Percentiles rank a stretch among this genome's conserved stretches.
phyloP scores from a whole-genome alignment of 2,113 vertebrate genomes.

The Eurystomus gularis region DNA sequence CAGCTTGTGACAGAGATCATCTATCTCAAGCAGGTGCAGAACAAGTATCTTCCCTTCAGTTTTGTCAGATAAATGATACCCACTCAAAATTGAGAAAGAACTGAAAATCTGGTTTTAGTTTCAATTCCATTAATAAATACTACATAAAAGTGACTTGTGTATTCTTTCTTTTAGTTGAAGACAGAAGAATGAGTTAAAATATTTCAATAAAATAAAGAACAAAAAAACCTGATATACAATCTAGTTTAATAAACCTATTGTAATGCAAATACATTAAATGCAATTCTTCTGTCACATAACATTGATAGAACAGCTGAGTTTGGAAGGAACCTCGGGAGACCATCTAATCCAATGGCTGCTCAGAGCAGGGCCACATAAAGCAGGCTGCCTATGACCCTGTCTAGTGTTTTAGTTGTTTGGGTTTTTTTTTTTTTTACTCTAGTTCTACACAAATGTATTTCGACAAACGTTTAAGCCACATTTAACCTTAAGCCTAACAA shows the following conservation, averaged over 20 bases:
- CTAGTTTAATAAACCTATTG: background rate
- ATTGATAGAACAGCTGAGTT: background rate
- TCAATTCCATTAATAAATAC: background rate
- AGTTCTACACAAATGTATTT: background rate
- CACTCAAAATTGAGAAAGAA: background rate
- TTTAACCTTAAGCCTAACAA: background rate
- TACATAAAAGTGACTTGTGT: accelerated
- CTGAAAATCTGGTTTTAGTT: background rate
- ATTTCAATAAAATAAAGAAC: background rate
- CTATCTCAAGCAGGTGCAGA: background rate
- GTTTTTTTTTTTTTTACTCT: background rate
- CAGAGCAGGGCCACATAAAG: background rate
- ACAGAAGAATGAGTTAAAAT: background rate
- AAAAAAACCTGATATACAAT: background rate
- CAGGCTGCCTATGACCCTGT: background rate
- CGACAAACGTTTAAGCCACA: background rate
- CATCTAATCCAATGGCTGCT: background rate
- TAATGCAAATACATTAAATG: background rate
- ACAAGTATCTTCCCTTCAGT: background rate
- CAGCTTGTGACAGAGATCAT: background rate
- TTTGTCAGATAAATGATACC: background rate
- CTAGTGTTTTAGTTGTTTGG: background rate
- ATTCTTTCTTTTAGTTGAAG: background rate
- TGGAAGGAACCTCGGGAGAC: background rate
- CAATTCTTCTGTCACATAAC: background rate